Conservation (phyloP, 2,888 invertebrate species). For the Ophion ellenae region DNA sequence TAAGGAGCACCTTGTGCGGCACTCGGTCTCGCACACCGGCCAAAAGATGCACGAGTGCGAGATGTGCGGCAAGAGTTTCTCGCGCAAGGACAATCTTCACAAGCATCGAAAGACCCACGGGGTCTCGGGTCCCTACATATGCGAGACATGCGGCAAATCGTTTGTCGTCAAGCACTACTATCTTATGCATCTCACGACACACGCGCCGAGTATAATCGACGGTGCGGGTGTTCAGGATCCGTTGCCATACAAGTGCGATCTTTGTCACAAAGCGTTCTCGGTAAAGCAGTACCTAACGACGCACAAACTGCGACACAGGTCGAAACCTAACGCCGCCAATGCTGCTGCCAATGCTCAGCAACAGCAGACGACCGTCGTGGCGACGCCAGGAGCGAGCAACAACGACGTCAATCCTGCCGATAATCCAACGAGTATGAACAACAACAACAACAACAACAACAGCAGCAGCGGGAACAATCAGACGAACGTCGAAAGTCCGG, state of each 20-base stretch:
- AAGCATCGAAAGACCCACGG: slow-evolving; percentile 87
- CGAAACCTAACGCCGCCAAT: slow-evolving; percentile 83
- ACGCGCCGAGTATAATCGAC: slow-evolving; percentile 76
- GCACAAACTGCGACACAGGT: slow-evolving; percentile 86
- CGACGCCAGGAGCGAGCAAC: not conserved
- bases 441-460: slow-evolving; percentile 69
- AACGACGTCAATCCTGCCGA: slow-evolving; percentile 51
- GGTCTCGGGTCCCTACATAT: slow-evolving; percentile 86
- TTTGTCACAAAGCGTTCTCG: slow-evolving; percentile 86
- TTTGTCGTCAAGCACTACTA: slow-evolving; percentile 89
- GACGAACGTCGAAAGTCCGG: slow-evolving; percentile 72
- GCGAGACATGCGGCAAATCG: slow-evolving; percentile 88
- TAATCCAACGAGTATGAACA: slow-evolving; percentile 68
- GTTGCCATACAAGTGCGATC: slow-evolving; percentile 86
- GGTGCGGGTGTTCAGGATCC: slow-evolving; percentile 77
- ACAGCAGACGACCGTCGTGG: slow-evolving; percentile 56
- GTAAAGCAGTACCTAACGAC: slow-evolving; percentile 87
- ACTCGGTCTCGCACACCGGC: slow-evolving; percentile 88
- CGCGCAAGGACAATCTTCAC: slow-evolving; percentile 86
- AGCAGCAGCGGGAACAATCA: slow-evolving; percentile 73
- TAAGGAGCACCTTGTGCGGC: slow-evolving; percentile 88
- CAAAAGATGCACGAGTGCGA: slow-evolving; percentile 88
- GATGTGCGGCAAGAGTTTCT: slow-evolving; percentile 86
- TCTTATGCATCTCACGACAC: slow-evolving; percentile 87
- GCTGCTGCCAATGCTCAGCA: slow-evolving; percentile 71